phyloP scores from a whole-genome alignment of 2,888 invertebrate genomes.

The Chorisops tibialis region DNA sequence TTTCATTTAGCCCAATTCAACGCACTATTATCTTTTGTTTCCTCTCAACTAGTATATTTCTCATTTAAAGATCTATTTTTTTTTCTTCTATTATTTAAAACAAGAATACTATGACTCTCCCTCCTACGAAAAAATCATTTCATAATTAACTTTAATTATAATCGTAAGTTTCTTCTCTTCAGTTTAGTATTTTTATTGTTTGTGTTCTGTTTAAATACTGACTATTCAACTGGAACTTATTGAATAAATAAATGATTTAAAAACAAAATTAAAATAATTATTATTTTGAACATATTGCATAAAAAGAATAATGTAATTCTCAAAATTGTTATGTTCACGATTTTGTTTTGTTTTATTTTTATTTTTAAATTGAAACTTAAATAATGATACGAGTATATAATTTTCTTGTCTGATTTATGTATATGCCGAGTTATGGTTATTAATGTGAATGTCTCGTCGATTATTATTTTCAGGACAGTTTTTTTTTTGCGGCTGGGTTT shows the following conservation, averaged over 20 bases:
- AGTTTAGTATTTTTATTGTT: not conserved
- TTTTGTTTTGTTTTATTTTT: constrained; percentile 13
- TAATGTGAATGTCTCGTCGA: too few relatives aligned
- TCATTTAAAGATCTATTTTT: constrained; percentile 11
- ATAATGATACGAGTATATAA: too few relatives aligned
- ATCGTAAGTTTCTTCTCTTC: not conserved
- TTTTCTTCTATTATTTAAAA: constrained; percentile 3
- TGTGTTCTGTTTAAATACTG: constrained; percentile 1
- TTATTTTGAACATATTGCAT: constrained; percentile 17
- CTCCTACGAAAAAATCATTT: constrained; percentile 5
- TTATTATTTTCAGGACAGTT: too few relatives aligned
- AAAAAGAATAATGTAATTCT: constrained; percentile 3
- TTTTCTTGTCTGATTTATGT: too few relatives aligned
- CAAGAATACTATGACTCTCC: constrained; percentile 18
- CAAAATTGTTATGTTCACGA: constrained; percentile 20
- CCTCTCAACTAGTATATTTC: constrained; percentile 11
- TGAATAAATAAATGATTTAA: constrained; percentile 1
- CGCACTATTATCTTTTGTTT: not conserved
- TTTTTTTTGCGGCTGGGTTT: too few relatives aligned
- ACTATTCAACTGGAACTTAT: constrained; percentile 21
- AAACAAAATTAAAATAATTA: constrained; percentile 6
- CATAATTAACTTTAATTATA: not conserved
- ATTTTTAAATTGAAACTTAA: not conserved
- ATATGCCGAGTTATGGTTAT: too few relatives aligned
- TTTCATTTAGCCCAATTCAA: constrained; percentile 18